Evolutionary conservation across 2,797 vertebrate species (phyloP), one percentile per base, ranked within the genome.

Genomic region (Phrynocephalus forsythii): DNA sequence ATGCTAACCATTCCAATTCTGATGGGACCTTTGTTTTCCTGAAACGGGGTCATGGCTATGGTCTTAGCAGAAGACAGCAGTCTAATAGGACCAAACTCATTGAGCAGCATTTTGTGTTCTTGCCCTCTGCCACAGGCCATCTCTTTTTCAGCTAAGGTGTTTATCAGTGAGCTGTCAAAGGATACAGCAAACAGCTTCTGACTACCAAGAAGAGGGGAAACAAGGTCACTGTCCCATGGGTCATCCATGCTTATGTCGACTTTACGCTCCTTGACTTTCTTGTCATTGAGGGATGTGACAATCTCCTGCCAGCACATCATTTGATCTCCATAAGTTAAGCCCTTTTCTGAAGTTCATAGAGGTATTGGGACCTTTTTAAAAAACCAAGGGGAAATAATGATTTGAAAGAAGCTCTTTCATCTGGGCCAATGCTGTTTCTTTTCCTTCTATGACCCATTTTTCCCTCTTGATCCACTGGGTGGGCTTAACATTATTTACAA

Each of bases 361-460:
- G 38, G 24, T 83, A 90, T 86, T 66, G 48, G 83, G 6, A 0
- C 1, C 84, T 88, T 79, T 87, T 63, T 2, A 6, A 33, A 33
- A 52, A 5, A 89, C 28, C 15, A 71, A 85, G 5, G 60, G 84
- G 73, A 90, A 93, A 88, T 85, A 6, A 16, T 80, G 5, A 78
- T 92, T 60, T 89, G 33, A 88, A 93, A 91, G 83, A 50, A 78
- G 69, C 69, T 81, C 87, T 93, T 92, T 90, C 56, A 79, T 90
- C 26, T 2, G 48, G 10, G 79, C 50, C 60, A 33, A 77, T 56
- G 80, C 10, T 15, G 72, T 91, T 88, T 72, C 30, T 72, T 92
- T 87, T 56, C 79, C 60, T 66, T 79, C 28, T 77, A 30, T 0
- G 0, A 88, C 10, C 44, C 33, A 76, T 5, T 88, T 80, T 24